Conservation (phyloP, 2,797 vertebrate species). For the Alectoris magna region DNA sequence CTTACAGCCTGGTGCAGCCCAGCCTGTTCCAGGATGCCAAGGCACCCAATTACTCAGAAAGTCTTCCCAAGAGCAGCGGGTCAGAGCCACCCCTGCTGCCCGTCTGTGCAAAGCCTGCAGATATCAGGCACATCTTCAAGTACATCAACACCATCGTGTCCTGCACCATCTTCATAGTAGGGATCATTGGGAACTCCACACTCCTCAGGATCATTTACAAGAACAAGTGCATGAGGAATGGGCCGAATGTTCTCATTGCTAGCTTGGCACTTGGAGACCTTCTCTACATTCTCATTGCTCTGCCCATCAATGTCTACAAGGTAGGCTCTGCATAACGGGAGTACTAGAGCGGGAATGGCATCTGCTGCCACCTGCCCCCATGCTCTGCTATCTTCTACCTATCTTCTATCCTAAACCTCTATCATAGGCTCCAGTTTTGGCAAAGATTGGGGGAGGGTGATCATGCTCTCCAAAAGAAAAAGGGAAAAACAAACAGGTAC, state of each 20-base stretch:
- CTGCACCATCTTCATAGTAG: slow-evolving; percentile 89
- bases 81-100: slow-evolving; percentile 72
- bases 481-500: neutral
- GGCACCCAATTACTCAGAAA: neutral
- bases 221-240: slow-evolving; percentile 94
- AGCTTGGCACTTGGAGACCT: slow-evolving; percentile 91
- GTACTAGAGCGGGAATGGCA: rapidly evolving
- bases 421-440: neutral
- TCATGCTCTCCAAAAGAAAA: neutral
- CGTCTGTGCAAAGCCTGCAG: slow-evolving; percentile 82
- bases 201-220: slow-evolving; percentile 92
- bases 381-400: neutral
- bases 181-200: slow-evolving; percentile 90
- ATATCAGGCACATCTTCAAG: slow-evolving; percentile 88
- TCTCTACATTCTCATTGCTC: slow-evolving; percentile 89
- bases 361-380: rapidly evolving
- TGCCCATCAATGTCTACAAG: slow-evolving; percentile 88
- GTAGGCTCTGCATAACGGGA: neutral
- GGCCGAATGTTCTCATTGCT: slow-evolving; percentile 91
- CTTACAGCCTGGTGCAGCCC: slow-evolving; percentile 10
- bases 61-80: neutral
- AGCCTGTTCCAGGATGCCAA: neutral
- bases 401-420: neutral
- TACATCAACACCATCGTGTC: slow-evolving; percentile 90
- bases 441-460: neutral